Percentiles rank a stretch among this genome's conserved stretches.
Evolutionary conservation across 2,113 vertebrate species (phyloP).

Genomic region (Rousettus leschenaultii): DNA sequence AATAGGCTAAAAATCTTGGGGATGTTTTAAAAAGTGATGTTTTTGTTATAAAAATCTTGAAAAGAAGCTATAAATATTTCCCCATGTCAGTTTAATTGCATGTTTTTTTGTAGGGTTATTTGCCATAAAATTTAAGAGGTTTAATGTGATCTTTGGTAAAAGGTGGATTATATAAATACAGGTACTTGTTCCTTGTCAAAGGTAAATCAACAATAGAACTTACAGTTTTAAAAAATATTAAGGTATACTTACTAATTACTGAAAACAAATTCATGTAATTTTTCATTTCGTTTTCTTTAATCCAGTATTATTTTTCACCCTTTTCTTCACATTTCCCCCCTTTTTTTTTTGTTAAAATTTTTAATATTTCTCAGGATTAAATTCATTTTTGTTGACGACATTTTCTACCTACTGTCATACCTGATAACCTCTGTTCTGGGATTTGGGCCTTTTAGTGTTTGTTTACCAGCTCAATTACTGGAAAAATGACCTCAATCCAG

Average conservation of each 20-base stretch:
- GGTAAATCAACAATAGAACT: background rate
- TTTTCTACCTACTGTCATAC: background rate
- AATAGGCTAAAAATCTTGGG: background rate
- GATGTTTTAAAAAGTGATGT: background rate
- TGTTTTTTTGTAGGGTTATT: background rate
- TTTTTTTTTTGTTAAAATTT: background rate
- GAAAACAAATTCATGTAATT: background rate
- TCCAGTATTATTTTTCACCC: background rate
- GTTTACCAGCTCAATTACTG: background rate
- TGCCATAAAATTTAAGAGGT: background rate
- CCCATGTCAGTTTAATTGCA: background rate
- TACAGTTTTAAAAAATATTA: background rate
- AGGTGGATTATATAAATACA: background rate
- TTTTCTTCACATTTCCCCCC: background rate
- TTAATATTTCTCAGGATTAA: background rate
- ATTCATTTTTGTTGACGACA: background rate
- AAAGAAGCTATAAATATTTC: background rate
- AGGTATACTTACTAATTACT: background rate
- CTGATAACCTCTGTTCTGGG: background rate
- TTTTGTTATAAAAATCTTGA: background rate
- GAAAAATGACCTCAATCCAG: background rate
- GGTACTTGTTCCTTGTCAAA: background rate
- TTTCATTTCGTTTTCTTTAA: background rate
- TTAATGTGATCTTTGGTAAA: background rate
- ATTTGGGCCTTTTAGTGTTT: background rate